phyloP scores from a whole-genome alignment of 2,888 invertebrate genomes.

The Clostera curtula region DNA sequence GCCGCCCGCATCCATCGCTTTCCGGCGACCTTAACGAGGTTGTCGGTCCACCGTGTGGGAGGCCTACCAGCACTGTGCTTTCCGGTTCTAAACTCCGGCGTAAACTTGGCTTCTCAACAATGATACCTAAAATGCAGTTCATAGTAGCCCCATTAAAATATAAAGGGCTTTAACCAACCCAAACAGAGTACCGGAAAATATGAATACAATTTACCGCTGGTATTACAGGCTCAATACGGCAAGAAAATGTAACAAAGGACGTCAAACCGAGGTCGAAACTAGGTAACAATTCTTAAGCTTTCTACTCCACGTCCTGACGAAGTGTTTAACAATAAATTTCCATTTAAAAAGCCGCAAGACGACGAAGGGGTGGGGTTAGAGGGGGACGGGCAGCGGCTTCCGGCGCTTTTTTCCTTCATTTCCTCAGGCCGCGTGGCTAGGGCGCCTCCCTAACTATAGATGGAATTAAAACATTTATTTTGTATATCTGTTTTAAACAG shows the following conservation, averaged over 20 bases:
- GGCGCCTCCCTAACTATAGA: slow-evolving; percentile 45
- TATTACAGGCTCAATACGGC: slow-evolving; percentile 14
- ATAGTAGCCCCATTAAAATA: too few relatives aligned
- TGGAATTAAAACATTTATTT: slow-evolving; percentile 50
- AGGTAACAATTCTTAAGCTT: slow-evolving; percentile 52
- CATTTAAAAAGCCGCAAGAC: slow-evolving; percentile 72
- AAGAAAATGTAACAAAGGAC: too few relatives aligned
- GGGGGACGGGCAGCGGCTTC: slow-evolving; percentile 47
- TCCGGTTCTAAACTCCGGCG: too few relatives aligned
- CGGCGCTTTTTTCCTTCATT: slow-evolving; percentile 73
- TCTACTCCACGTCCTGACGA: slow-evolving; percentile 58
- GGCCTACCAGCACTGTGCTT: too few relatives aligned
- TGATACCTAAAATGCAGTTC: too few relatives aligned
- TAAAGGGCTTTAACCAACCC: too few relatives aligned
- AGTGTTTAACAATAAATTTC: slow-evolving; percentile 75
- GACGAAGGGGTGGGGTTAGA: slow-evolving; percentile 18
- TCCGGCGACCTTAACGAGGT: too few relatives aligned
- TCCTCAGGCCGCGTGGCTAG: slow-evolving; percentile 65
- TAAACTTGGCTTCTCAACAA: too few relatives aligned
- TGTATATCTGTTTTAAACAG: slow-evolving; percentile 41
- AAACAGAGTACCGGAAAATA: too few relatives aligned
- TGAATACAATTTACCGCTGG: too few relatives aligned
- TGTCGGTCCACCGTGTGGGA: too few relatives aligned
- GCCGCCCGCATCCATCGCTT: too few relatives aligned
- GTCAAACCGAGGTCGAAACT: slow-evolving; percentile 35